Conservation (phyloP, 2,888 invertebrate species). For the Sycophila texana region DNA sequence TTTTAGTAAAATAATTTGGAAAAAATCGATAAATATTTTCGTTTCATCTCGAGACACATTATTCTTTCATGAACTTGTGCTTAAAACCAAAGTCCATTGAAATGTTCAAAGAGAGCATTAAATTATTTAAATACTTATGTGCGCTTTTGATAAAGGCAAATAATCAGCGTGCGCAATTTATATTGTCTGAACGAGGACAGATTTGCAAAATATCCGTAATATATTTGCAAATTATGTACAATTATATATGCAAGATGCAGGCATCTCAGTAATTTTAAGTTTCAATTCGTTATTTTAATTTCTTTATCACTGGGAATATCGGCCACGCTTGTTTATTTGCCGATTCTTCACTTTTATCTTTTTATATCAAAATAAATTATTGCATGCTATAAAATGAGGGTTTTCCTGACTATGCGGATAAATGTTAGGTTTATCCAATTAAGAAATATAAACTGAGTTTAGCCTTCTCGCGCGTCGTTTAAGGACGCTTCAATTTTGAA, state of each 20-base stretch:
- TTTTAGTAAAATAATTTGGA: slow-evolving; percentile 2
- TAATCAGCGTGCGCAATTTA: slow-evolving; percentile 32
- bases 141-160: slow-evolving; percentile 16
- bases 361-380: slow-evolving; percentile 13
- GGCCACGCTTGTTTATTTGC: slow-evolving; percentile 1
- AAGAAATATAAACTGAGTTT: slow-evolving; percentile 19
- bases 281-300: slow-evolving; percentile 8
- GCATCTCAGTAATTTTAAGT: slow-evolving; percentile 10
- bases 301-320: slow-evolving; percentile 16
- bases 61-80: background rate
- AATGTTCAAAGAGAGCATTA: slow-evolving; percentile 45
- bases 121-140: slow-evolving; percentile 22
- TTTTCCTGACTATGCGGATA: slow-evolving; percentile 36
- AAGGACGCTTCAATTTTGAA: slow-evolving; percentile 20
- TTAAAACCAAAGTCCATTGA: background rate
- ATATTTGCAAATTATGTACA: slow-evolving; percentile 6
- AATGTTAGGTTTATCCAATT: slow-evolving; percentile 37
- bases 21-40: background rate
- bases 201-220: slow-evolving; percentile 36
- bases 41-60: background rate
- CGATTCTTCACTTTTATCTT: background rate
- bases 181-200: slow-evolving; percentile 50
- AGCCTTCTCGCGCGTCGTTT: slow-evolving; percentile 19
- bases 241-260: slow-evolving; percentile 47
- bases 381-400: slow-evolving; percentile 53